Evolutionary conservation across 2,113 vertebrate species (phyloP), one percentile per base, ranked within the genome.

Genomic region (Capricornis sumatraensis): DNA sequence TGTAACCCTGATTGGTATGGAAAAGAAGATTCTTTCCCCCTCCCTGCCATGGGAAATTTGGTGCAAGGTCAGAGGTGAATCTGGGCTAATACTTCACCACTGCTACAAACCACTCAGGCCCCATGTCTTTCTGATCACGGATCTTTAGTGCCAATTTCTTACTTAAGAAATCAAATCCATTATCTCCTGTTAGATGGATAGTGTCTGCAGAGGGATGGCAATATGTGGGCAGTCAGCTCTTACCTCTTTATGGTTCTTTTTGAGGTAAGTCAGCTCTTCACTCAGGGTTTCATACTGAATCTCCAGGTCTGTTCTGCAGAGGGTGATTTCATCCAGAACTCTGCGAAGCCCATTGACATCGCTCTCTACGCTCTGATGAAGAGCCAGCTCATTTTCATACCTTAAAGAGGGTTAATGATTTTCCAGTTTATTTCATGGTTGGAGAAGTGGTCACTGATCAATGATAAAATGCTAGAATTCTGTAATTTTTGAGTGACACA

Each of bases 191-290:
- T 19, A n/a, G n/a, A 50, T 19, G 7, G 86, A 3, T 0, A 25
- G 33, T 30, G 15, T 64, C 36, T 60, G 43, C 21, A n/a, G 76
- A 74, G 12, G 19, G 2, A 45, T 1, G 52, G 40, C 4, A 28
- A 43, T 55, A 27, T 55, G 23, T 14, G 40, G 50, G 6, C 0
- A 0, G 0, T 11, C 40, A 28, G 27, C 52, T 27, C 53, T 62
- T 96, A 99, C 99, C 95, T 99, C 99, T 53, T 99, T 99, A 2
- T 99, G 99, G 97, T 99, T 99, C 99, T 99, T 99, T 98, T 99
- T 99, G 91, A 99, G 99, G 97, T 99, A 99, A 95, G 99, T 99
- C 92, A 99, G 98, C 97, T 99, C 99, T 97, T 99, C 99, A 71
- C 99, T 99, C 91, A 99, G 98, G 92, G 99, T 91, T 98, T 99